Percentiles rank a stretch among this genome's conserved stretches.
Evolutionary conservation across 1,140 invertebrate species (phyloP).

Genomic region (Brachionus calyciflorus): DNA sequence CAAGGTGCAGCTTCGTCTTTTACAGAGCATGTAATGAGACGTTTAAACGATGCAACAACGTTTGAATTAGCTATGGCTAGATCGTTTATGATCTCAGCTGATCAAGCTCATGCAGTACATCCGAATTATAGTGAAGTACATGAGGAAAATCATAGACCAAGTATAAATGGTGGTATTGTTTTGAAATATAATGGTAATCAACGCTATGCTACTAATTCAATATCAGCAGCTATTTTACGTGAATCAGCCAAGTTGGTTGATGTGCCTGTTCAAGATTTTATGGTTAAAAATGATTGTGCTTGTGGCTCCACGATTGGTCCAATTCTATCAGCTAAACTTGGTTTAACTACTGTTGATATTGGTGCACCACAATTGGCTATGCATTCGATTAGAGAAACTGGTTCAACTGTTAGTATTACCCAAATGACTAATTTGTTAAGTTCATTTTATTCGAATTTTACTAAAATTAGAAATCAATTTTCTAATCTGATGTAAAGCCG

Average conservation of each 20-base stretch:
- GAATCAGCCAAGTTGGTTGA: slow-evolving; percentile 56
- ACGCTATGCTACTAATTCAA: slow-evolving; percentile 61
- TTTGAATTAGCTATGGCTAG: slow-evolving; percentile 48
- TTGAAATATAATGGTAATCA: slow-evolving; percentile 64
- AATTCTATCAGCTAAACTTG: slow-evolving; percentile 61
- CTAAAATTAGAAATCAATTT: slow-evolving; percentile 26
- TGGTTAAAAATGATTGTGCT: slow-evolving; percentile 60
- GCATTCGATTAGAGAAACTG: slow-evolving; percentile 64
- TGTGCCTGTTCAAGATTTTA: slow-evolving; percentile 62
- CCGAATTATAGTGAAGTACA: slow-evolving; percentile 62
- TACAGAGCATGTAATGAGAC: slow-evolving; percentile 44
- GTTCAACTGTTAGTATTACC: slow-evolving; percentile 54
- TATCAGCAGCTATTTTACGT: slow-evolving; percentile 61
- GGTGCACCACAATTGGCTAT: slow-evolving; percentile 62
- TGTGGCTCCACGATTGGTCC: slow-evolving; percentile 64
- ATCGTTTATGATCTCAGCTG: slow-evolving; percentile 58
- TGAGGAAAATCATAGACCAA: slow-evolving; percentile 55
- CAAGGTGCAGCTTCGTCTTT: slow-evolving; percentile 27
- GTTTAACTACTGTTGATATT: slow-evolving; percentile 62
- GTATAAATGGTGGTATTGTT: slow-evolving; percentile 58
- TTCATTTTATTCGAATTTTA: slow-evolving; percentile 34
- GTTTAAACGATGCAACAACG: background rate
- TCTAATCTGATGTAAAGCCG: slow-evolving; percentile 1
- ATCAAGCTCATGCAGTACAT: slow-evolving; percentile 63
- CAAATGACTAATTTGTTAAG: slow-evolving; percentile 46